Base-by-base conservation (phyloP, 2,797 vertebrate species). In the Nannoperca australis region DNA sequence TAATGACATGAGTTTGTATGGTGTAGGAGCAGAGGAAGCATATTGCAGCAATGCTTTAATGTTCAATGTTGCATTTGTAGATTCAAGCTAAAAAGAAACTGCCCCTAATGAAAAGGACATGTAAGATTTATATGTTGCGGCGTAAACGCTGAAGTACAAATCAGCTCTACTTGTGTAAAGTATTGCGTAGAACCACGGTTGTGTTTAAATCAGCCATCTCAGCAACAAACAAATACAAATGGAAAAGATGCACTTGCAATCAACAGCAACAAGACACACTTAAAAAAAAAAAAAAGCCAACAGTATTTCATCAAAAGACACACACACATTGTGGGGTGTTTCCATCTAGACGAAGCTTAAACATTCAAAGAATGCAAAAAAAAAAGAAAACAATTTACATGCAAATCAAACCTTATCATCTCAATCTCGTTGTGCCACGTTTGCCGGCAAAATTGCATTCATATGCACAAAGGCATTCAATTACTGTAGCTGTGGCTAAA, bases 361-460 rank as follows among this genome's bases (percentile, higher is more conserved):
- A 84, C 84, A 91, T 87, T 87, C 81, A 86, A 88, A 53, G 81
- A 61, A 64, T 59, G 63, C 24, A 66, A 72, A 72, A 82, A 89
- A 89, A 89, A 74, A 88, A 38, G 10, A 94, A 94, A 94, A 94
- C 91, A 94, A 95, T 96, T 96, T 95, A 90, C 94, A 95, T 96
- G 94, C 91, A 95, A 95, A 96, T 95, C 92, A 93, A 94, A 93
- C 85, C 91, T 93, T 95, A 95, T 95, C 94, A 92, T 91, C 86
- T 87, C 90, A 86, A 93, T 94, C 94, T 94, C 88, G 88, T 91
- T 92, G 84, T 92, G 83, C 89, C 91, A 92, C 83, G 93, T 93
- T 87, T 82, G 62, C 70, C 6, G 44, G 82, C 85, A 90, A 88
- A 93, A 94, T 90, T 94, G 93, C 91, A 94, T 94, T 94, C 88